phyloP scores from a whole-genome alignment of 2,888 invertebrate genomes.

The Carpatolechia fugitivella region DNA sequence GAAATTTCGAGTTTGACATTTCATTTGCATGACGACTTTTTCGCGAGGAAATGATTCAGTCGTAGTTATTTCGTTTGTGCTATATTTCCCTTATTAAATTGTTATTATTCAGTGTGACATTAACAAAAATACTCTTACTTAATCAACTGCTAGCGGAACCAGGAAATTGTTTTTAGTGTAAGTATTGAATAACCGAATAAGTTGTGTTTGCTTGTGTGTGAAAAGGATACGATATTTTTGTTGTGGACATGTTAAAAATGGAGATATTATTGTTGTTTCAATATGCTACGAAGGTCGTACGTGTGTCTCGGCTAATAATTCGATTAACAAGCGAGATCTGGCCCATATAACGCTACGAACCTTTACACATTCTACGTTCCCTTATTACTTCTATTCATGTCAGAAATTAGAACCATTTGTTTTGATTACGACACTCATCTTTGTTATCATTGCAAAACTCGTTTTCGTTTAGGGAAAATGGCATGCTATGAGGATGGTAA shows the following conservation, averaged over 20 bases:
- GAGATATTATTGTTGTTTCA: slow-evolving; percentile 46
- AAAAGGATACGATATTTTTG: slow-evolving; percentile 42
- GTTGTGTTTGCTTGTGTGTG: not conserved
- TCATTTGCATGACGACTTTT: slow-evolving; percentile 11
- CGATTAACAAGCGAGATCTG: slow-evolving; percentile 14
- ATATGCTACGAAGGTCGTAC: slow-evolving; percentile 59
- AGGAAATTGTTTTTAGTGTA: slow-evolving; percentile 26
- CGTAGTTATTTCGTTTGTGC: slow-evolving; percentile 48
- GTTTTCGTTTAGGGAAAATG: not conserved
- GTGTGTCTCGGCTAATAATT: slow-evolving; percentile 25
- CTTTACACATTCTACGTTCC: not conserved
- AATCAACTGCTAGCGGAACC: slow-evolving; percentile 16
- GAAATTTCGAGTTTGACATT: slow-evolving; percentile 13
- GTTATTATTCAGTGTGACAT: slow-evolving; percentile 31
- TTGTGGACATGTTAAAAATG: slow-evolving; percentile 45
- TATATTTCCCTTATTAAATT: slow-evolving; percentile 33
- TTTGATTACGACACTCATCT: slow-evolving; percentile 45
- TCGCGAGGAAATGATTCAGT: slow-evolving; percentile 48
- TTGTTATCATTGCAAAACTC: slow-evolving; percentile 38
- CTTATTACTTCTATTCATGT: not conserved
- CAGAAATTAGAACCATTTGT: slow-evolving; percentile 29
- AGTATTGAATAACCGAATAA: slow-evolving; percentile 1
- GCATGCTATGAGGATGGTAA: not conserved
- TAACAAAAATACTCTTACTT: slow-evolving; percentile 22
- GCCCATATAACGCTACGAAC: not conserved